A percentile compares a stretch with the other conserved stretches of the same genome.
Conservation (phyloP, 2,797 vertebrate species). For the Erethizon dorsatum region DNA sequence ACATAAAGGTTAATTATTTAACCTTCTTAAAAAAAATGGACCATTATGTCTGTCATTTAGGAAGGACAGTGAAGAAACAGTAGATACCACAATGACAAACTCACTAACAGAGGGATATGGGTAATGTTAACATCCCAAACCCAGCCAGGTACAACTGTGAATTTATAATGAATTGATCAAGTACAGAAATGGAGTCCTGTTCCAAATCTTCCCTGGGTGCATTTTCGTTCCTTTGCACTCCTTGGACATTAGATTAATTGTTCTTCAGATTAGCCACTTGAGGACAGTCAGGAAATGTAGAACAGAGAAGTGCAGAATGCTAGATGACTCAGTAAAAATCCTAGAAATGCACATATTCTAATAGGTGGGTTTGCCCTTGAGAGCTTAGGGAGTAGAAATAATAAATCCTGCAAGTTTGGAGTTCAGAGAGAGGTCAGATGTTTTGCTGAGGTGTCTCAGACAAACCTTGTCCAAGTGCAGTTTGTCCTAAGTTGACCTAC, state of each 20-base stretch:
- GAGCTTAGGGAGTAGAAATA: neutral
- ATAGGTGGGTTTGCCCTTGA: neutral
- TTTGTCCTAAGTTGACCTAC: neutral
- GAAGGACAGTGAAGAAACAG: neutral
- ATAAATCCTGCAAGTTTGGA: neutral
- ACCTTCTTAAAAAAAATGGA: neutral
- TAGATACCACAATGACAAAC: neutral
- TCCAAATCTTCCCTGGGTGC: fast-evolving
- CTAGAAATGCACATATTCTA: too few relatives aligned
- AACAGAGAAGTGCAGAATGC: neutral
- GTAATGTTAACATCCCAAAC: neutral
- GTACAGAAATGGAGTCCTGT: too few relatives aligned
- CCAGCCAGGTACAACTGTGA: too few relatives aligned
- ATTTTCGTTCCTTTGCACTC: neutral
- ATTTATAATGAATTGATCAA: neutral
- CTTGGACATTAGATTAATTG: neutral
- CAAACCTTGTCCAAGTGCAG: neutral
- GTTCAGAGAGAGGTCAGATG: neutral
- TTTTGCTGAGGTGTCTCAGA: neutral
- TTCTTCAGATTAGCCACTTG: neutral
- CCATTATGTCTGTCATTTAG: neutral
- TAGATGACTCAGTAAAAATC: neutral
- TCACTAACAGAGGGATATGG: too few relatives aligned
- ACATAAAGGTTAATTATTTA: neutral
- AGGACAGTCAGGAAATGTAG: too few relatives aligned